Conservation (phyloP, 2,888 invertebrate genomes). For the Drosophila macrospina region DNA sequence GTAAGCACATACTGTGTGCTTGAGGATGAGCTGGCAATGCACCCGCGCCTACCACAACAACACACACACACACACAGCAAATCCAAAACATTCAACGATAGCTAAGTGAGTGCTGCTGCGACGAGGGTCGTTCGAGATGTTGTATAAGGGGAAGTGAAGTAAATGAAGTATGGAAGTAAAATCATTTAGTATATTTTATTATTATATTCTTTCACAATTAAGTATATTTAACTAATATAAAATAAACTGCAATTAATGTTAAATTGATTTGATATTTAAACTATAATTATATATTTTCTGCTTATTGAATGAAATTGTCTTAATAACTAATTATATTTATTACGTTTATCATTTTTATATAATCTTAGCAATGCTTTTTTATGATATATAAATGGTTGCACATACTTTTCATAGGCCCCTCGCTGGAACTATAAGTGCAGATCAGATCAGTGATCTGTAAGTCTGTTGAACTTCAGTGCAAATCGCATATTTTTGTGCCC, state of each 20-base stretch:
- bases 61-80: slow-evolving; percentile 22
- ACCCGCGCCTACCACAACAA: slow-evolving; percentile 75
- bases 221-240: too few species aligned
- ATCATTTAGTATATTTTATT: background rate
- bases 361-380: background rate
- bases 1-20: slow-evolving; percentile 16
- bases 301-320: too few species aligned
- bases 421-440: slow-evolving; percentile 31
- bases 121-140: slow-evolving; percentile 44
- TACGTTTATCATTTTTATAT: too few species aligned
- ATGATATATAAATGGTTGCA: background rate
- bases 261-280: too few species aligned
- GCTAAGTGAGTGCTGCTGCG: slow-evolving; percentile 46
- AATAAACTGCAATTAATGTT: too few species aligned
- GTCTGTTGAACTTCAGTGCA: slow-evolving; percentile 73
- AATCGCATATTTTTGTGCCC: slow-evolving; percentile 40
- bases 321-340: too few species aligned
- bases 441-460: slow-evolving; percentile 65
- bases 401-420: background rate
- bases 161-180: background rate
- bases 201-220: background rate
- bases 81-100: slow-evolving; percentile 39
- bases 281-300: too few species aligned
- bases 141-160: too few species aligned
- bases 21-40: slow-evolving; percentile 55